A percentile compares a stretch with the other conserved stretches of the same genome.
phyloP scores from a whole-genome alignment of 1,140 invertebrate genomes.

The Eufriesea mexicana region DNA sequence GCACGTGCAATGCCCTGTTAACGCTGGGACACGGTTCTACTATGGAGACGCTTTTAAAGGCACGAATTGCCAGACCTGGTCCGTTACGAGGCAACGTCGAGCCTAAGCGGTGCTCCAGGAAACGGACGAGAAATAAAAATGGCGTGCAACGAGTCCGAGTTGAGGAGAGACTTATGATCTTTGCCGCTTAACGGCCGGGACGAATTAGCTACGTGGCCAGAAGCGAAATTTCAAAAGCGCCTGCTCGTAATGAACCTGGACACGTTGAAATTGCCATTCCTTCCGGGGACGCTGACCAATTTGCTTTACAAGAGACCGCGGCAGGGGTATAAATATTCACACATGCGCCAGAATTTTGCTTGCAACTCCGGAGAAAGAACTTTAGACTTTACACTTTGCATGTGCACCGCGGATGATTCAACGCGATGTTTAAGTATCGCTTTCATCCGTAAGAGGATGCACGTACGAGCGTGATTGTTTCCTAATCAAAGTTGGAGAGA shows the following conservation, averaged over 20 bases:
- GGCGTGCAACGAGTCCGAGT: neutral
- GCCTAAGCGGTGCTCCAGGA: constrained; percentile 7
- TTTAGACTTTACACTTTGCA: too few species aligned
- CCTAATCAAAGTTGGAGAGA: too few species aligned
- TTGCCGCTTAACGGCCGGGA: neutral
- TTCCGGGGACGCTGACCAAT: neutral
- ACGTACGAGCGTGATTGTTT: too few species aligned
- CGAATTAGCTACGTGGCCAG: neutral
- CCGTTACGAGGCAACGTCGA: constrained; percentile 16
- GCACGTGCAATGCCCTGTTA: neutral
- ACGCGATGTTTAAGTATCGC: too few species aligned
- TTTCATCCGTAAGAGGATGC: too few species aligned
- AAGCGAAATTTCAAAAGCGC: constrained; percentile 31
- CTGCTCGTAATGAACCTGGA: neutral
- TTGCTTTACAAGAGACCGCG: neutral
- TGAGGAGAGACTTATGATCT: constrained; percentile 17
- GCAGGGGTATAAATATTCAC: neutral
- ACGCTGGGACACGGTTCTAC: neutral
- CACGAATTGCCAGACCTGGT: neutral
- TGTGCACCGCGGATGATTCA: too few species aligned
- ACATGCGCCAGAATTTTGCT: neutral
- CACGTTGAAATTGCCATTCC: neutral
- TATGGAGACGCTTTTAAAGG: neutral
- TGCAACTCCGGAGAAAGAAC: neutral
- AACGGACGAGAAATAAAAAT: constrained; percentile 25